Evolutionary conservation across 1,140 invertebrate genomes (phyloP), one percentile per base, ranked within the genome.

Genomic region (Whitmania pigra): DNA sequence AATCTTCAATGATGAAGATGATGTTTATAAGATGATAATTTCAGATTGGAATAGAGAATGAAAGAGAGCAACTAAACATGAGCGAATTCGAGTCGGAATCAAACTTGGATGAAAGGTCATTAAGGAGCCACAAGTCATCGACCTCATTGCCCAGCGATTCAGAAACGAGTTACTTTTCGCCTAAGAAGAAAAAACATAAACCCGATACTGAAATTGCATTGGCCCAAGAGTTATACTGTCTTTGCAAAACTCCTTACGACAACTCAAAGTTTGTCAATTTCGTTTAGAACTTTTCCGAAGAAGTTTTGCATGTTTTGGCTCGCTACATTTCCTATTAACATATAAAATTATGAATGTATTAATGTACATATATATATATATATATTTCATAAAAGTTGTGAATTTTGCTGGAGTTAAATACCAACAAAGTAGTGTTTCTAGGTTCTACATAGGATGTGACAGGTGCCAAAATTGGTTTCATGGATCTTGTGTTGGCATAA

Each of bases 401-500:
- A 49, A 49, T 49, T 17, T 15, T 15, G 11, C 15, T 49, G 15
- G 13, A 49, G 43, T 49, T 49, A 49, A 49, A 49, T 4, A 11
- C 13, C 9, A 49, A 49, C 43, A 49, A 15, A 15, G 15, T 49
- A 7, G 31, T 49, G 15, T 29, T 71, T 69, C 9, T 76, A 93
- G 91, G 80, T 97, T 97, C 82, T 98, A 97, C 82, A 97, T 99
- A 78, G 95, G 93, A 77, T 99, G 96, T 83, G 95, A 99, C 82
- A 88, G 89, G 69, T 99, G 96, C 83, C 92, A 97, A 82, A 93
- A 97, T 82, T 99, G 96, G 96, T 98, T 97, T 83, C 96, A 99
- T 81, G 94, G 94, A 6, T 86, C 91, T 69, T 99, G 96, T 82
- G 94, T 99, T 13, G 94, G 94, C 17, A 93, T 97, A 77, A 83